Base-by-base conservation (phyloP, 2,797 vertebrate genomes). In the Notoglanidium macrostoma region DNA sequence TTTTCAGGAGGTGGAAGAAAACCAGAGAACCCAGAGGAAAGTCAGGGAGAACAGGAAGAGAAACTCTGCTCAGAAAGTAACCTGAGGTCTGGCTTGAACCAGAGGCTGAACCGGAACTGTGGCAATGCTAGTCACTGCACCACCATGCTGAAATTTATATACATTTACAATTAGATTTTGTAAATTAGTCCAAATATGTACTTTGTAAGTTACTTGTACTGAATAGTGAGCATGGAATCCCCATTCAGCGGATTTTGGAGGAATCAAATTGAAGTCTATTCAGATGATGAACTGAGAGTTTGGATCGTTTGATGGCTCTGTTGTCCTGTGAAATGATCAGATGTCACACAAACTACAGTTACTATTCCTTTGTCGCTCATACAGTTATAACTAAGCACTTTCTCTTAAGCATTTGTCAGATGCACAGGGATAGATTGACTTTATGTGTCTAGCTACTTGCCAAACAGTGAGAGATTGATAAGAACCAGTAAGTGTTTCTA, bases 281-380 rank as follows among this genome's bases (percentile, higher is more conserved):
- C 76, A 57, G 51, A 57, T 78, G 51, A 57, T 78, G 51, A 57
- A 78, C 29, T 35, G 51, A 35, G 26, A 55, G 51, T 57, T 57
- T 78, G 51, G n/a, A 77, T 77, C 8, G 8, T 55, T 3, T 77
- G 51, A 78, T 35, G 76, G 76, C 35, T 78, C n/a, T 51, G 17
- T 78, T 35, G n/a, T 55, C 76, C 32, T 77, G 29, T 35, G 9
- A 78, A 78, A 78, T 55, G 74, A 55, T 78, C 74, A 78, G 74
- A 78, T 78, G 49, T 55, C 76, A 55, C 51, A 51, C 74, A 77
- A 54, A 54, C 46, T 19, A 51, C 46, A 77, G 7, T 54, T 51
- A 54, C 15, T 54, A 9, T 54, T 19, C 49, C 29, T 77, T n/a
- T 4, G 49, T 29, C n/a, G 54, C 5, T 77, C 7, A 29, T 9